A percentile compares a stretch with the other conserved stretches of the same genome.
phyloP scores from a whole-genome alignment of 2,113 vertebrate genomes.

The Nycticebus coucang region DNA sequence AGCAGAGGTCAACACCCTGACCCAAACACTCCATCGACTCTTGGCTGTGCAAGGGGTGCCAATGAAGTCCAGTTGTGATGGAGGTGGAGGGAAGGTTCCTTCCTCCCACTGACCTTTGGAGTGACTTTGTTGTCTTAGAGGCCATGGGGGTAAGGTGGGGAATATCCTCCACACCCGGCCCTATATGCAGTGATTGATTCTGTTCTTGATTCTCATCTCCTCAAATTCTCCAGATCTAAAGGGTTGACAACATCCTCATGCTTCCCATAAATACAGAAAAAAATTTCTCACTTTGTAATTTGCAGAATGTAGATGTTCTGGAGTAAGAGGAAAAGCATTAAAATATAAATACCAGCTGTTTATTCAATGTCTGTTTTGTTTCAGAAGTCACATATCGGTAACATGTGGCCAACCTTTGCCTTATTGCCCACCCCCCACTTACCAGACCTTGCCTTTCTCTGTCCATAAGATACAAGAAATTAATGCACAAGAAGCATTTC shows the following conservation, averaged over 20 bases:
- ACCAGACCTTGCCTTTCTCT: background rate
- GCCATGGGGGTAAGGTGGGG: background rate
- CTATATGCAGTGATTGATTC: background rate
- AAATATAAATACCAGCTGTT: background rate
- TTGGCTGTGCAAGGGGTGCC: background rate
- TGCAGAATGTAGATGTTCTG: background rate
- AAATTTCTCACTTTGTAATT: background rate
- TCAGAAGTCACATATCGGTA: background rate
- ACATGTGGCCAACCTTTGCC: background rate
- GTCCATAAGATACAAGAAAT: slow-evolving; percentile 8
- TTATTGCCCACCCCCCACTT: background rate
- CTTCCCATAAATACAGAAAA: background rate
- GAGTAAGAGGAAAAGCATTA: background rate
- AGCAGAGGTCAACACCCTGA: slow-evolving; percentile 2
- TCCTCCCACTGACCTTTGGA: background rate
- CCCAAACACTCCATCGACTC: slow-evolving; percentile 5
- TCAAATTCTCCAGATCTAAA: background rate
- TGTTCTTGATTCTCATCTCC: background rate
- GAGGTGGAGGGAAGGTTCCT: background rate
- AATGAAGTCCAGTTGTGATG: slow-evolving; percentile 30
- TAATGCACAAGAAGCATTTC: slow-evolving; percentile 49
- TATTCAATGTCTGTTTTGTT: background rate
- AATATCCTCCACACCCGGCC: background rate
- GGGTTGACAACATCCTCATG: background rate
- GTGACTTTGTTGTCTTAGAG: background rate